Conservation (phyloP, 2,797 vertebrate species). For the Falco columbarius region DNA sequence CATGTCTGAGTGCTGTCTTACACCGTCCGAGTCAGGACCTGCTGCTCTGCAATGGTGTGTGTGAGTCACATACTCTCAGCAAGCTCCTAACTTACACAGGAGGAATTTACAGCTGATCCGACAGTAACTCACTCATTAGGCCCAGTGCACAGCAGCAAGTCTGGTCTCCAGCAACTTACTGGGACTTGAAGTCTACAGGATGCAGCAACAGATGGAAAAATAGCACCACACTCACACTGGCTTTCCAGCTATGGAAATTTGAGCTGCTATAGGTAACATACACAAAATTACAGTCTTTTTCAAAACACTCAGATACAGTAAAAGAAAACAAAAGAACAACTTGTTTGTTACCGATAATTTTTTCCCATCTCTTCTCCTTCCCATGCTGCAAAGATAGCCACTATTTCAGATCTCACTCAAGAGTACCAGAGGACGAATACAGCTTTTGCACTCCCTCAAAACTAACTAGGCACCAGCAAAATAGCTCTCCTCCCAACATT, state of each 20-base stretch:
- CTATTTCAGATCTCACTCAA: not conserved
- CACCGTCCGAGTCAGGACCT: not conserved
- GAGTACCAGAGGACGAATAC: not conserved
- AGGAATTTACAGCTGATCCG: not conserved
- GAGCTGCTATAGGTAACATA: rapidly evolving
- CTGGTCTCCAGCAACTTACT: not conserved
- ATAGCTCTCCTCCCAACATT: not conserved
- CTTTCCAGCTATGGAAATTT: not conserved
- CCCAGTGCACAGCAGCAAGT: not conserved
- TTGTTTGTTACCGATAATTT: not conserved
- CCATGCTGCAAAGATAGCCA: not conserved
- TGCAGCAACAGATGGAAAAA: not conserved
- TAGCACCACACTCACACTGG: not conserved
- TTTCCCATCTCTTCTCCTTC: not conserved
- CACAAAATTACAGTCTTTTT: not conserved
- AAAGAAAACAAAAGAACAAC: not conserved
- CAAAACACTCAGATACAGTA: not conserved
- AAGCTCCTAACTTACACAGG: not conserved
- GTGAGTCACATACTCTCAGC: not conserved
- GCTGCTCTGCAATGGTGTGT: not conserved
- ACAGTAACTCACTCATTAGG: not conserved
- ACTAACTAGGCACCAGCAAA: not conserved
- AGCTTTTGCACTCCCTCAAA: not conserved
- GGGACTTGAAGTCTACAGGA: not conserved
- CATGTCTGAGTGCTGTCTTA: not conserved